Evolutionary conservation across 2,888 invertebrate species (phyloP).

Genomic region (Clitarchus hookeri): DNA sequence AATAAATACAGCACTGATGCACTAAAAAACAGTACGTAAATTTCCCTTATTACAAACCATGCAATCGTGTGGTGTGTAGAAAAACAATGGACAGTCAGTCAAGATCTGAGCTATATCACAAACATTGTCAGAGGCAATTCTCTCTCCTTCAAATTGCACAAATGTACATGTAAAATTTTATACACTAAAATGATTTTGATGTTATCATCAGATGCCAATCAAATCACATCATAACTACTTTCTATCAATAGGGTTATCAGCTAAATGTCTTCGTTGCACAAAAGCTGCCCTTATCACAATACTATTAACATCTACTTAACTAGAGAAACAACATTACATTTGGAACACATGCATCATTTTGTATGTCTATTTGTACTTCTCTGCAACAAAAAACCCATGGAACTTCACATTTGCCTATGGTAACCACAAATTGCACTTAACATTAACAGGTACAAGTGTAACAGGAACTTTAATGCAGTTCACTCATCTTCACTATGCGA

Average conservation of each 20-base stretch:
- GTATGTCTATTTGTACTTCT: not conserved
- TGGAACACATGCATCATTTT: not conserved
- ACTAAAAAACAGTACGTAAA: no score
- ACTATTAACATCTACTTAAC: not conserved
- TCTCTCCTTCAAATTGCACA: no score
- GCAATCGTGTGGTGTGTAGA: not conserved
- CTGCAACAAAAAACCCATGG: not conserved
- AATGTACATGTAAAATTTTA: no score
- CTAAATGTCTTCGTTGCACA: not conserved
- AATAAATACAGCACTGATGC: no score
- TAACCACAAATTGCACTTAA: not conserved
- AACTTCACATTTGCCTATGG: not conserved
- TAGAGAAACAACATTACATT: not conserved
- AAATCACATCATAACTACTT: not conserved
- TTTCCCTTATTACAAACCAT: not conserved
- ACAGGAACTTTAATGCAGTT: not conserved
- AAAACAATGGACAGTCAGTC: not conserved
- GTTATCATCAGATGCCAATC: not conserved
- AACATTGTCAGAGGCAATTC: no score
- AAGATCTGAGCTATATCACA: no score
- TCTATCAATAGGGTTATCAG: not conserved
- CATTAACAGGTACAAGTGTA: conserved; percentile 8
- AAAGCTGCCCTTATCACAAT: not conserved
- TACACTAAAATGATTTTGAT: not conserved
- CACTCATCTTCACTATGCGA: not conserved